These are phyloP conservation scores for Chroicocephalus ridibundus DNA, from an alignment of 2,113 vertebrate species.

Conservation along the genomic window DNA sequence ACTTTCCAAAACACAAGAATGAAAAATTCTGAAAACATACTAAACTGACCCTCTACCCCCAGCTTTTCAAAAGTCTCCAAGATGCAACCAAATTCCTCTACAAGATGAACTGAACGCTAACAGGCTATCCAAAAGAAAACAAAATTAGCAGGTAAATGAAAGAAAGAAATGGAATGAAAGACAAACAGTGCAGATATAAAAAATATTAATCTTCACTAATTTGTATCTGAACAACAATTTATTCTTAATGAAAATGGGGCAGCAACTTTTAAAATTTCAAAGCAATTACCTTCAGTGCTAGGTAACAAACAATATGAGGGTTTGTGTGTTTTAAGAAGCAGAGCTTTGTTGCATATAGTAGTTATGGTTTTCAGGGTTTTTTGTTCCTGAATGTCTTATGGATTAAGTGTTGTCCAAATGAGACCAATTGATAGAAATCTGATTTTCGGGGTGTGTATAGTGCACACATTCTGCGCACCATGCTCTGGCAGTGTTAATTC, in stretches of 20 bases:
- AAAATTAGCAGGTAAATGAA: not conserved
- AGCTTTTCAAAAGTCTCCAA: not conserved
- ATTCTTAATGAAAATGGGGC: not conserved
- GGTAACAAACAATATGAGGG: not conserved
- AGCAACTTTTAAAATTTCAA: not conserved
- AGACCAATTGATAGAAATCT: not conserved
- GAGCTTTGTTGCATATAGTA: not conserved
- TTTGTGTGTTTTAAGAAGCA: not conserved
- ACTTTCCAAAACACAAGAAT: not conserved
- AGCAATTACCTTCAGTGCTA: not conserved
- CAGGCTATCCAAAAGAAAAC: not conserved
- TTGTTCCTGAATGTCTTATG: not conserved
- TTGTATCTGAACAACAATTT: not conserved
- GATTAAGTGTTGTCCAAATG: not conserved
- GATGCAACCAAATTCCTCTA: not conserved
- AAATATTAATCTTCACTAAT: not conserved
- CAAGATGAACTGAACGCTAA: not conserved
- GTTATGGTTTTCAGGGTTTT: not conserved
- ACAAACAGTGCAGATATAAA: not conserved
- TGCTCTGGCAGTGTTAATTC: not conserved
- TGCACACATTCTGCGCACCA: not conserved
- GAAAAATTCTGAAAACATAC: not conserved
- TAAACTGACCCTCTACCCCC: not conserved
- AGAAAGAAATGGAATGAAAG: not conserved
- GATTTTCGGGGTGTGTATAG: not conserved